A percentile compares a stretch with the other conserved stretches of the same genome.
Evolutionary conservation across 2,888 invertebrate genomes (phyloP).

Genomic region (Conistra vaccinii): DNA sequence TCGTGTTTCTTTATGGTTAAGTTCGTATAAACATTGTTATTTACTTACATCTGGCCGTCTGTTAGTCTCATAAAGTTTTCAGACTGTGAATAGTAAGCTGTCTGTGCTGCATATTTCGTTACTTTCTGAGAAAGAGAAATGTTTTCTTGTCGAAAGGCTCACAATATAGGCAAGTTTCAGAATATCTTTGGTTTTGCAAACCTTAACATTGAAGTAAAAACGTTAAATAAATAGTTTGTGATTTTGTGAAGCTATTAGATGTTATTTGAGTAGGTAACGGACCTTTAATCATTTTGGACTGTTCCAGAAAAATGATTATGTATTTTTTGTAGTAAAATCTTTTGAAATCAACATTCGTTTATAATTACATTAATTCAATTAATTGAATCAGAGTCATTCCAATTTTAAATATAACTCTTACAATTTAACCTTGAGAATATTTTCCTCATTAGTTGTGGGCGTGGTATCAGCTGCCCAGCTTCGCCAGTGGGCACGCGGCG

Average conservation of each 20-base stretch:
- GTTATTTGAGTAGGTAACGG: not conserved
- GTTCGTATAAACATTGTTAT: not conserved
- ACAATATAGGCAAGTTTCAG: not conserved
- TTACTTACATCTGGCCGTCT: not conserved
- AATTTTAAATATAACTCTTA: not conserved
- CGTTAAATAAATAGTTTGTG: not conserved
- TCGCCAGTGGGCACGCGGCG: conserved; percentile 84
- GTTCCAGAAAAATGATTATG: not conserved
- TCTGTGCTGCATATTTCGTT: not conserved
- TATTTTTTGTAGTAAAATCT: not conserved
- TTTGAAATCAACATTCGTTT: not conserved
- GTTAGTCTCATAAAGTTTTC: conserved; percentile 19
- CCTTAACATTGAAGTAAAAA: not conserved
- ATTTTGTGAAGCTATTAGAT: not conserved
- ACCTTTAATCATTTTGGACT: not conserved
- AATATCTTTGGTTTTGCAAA: not conserved
- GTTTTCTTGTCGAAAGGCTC: not conserved
- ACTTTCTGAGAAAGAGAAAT: not conserved
- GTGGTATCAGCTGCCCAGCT: conserved; percentile 80
- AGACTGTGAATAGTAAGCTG: conserved; percentile 2
- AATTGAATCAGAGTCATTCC: not conserved
- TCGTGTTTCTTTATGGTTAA: not conserved
- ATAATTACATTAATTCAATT: conserved; percentile 3
- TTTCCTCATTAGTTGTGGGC: conserved; percentile 76
- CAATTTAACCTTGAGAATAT: not conserved